Base-by-base conservation (phyloP, 1,140 invertebrate genomes). In the Nylanderia fulva region DNA sequence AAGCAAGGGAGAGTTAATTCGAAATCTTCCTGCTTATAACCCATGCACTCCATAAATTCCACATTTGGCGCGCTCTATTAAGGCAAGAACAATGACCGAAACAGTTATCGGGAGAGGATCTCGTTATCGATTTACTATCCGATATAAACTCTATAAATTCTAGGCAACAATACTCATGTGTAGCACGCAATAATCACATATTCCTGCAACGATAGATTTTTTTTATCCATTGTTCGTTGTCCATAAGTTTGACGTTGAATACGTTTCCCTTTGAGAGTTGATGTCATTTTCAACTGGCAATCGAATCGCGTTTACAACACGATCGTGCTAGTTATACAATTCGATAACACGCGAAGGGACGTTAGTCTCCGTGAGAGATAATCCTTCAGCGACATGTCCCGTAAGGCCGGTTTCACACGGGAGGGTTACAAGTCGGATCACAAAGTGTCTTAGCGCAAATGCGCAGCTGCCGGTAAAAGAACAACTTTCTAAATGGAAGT, bases 31-130 rank as follows among this genome's bases (percentile, higher is more conserved):
- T 69, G 76, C 21, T 77, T 58, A 42, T 58, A 42, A 45, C 60
- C 66, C 61, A 54, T 76, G 74, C 29, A 58, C 64, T 24, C 52
- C 66, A 72, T 79, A 68, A 58, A 72, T 82, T 72, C 39, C 52
- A n/a, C n/a, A 60, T 72, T 48, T 36, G 64, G 21, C 11, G 11
- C 11, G 18, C 52, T 15, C 2, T 56, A 8, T 1, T 13, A 60
- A 9, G 66, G 66, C 36, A 82, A 82, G 66, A 72, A 82, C 66
- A 24, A 69, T 36, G 63, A 69, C 18, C 76, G 63, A 82, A 72
- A 82, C 45, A 71, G 52, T 82, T 82, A 82, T 80, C 52, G 66
- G 77, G 7, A 79, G n/a, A 79, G 24, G 61, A 82, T 72, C 36
- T 72, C 72, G 56, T 82, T 82, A 72, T 71, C 39, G 66, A 42